phyloP scores from a whole-genome alignment of 2,797 vertebrate genomes.

The Oryzias sinensis region DNA sequence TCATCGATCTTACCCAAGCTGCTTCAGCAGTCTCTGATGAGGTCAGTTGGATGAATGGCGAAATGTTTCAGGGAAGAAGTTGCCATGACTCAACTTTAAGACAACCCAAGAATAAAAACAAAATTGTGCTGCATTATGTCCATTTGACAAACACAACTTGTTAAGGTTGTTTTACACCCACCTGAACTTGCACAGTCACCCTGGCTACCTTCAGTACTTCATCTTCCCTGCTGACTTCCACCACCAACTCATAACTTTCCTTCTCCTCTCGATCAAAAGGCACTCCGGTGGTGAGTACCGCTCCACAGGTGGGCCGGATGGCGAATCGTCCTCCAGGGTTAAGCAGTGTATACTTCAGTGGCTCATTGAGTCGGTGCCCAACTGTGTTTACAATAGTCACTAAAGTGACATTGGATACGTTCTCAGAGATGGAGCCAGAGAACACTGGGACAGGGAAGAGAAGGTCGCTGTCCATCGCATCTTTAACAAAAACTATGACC shows the following conservation, averaged over 20 bases:
- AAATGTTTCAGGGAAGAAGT: too few species aligned
- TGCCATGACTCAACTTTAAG: too few species aligned
- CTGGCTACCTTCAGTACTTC: constrained; percentile 84
- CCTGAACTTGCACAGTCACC: constrained; percentile 84
- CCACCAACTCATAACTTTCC: constrained; percentile 86
- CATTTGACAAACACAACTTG: background rate
- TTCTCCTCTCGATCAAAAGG: constrained; percentile 92
- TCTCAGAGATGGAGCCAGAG: constrained; percentile 84
- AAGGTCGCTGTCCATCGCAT: constrained; percentile 86
- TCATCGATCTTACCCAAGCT: too few species aligned
- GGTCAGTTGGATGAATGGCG: too few species aligned
- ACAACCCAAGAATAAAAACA: background rate
- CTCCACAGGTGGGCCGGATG: constrained; percentile 89
- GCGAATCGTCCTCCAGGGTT: constrained; percentile 88
- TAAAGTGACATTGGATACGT: constrained; percentile 79
- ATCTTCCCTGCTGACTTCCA: constrained; percentile 88
- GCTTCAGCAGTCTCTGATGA: too few species aligned
- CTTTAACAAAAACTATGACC: constrained; percentile 88
- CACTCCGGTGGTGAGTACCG: constrained; percentile 87
- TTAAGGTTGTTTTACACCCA: constrained; percentile 48
- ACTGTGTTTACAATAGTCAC: constrained; percentile 85
- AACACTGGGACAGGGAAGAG: constrained; percentile 86
- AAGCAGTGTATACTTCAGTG: constrained; percentile 88
- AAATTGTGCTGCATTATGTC: background rate
- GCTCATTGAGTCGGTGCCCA: constrained; percentile 90